Evolutionary conservation across 2,113 vertebrate genomes (phyloP).

Genomic region (Cercopithecus mona): DNA sequence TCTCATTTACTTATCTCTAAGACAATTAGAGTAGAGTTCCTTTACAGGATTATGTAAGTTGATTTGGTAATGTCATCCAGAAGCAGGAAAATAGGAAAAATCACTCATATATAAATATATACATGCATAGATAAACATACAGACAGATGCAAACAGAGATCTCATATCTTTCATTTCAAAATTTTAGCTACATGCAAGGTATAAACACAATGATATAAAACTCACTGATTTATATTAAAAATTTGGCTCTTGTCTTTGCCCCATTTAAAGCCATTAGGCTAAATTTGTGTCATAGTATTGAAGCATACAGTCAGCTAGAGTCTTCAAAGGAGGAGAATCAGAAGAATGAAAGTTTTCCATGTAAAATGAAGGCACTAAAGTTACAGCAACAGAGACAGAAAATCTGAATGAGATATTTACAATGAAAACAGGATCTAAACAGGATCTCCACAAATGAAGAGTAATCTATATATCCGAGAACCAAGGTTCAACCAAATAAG

Average conservation of each 20-base stretch:
- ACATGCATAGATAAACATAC: not conserved
- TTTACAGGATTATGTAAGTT: not conserved
- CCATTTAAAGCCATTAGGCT: not conserved
- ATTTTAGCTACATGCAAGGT: not conserved
- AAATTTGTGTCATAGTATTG: not conserved
- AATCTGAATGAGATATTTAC: not conserved
- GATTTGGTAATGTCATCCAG: not conserved
- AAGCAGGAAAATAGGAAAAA: not conserved
- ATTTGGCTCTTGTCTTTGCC: not conserved
- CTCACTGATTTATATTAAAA: not conserved
- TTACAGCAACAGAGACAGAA: not conserved
- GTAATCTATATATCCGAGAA: not conserved
- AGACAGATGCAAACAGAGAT: not conserved
- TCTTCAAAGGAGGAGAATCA: not conserved
- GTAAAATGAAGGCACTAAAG: not conserved
- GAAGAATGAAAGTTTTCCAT: not conserved
- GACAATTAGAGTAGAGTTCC: not conserved
- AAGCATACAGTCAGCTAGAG: not conserved
- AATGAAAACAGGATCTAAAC: not conserved
- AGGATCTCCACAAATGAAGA: not conserved
- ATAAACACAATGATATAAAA: not conserved
- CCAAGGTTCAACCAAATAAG: not conserved
- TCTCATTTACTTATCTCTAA: not conserved
- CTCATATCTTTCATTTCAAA: not conserved
- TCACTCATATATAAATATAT: not conserved